Conservation (phyloP, 92 coral and sea anemone genomes). For the Porites evermanni region DNA sequence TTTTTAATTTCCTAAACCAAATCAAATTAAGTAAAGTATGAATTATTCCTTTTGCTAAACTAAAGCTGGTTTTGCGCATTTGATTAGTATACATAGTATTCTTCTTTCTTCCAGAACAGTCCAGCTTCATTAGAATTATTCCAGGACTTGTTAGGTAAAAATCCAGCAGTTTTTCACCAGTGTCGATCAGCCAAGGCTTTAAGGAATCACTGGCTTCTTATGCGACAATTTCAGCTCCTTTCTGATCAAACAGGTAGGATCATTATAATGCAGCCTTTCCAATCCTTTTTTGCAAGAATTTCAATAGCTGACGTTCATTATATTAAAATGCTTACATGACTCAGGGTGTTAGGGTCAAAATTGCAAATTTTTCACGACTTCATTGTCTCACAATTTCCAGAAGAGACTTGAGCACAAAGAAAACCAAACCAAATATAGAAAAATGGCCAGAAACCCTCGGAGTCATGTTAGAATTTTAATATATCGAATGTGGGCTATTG, state of each 20-base stretch:
- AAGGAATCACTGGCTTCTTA: constrained; percentile 94
- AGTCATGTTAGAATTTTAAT: too few species aligned
- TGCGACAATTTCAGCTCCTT: constrained; percentile 94
- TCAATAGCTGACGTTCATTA: too few species aligned
- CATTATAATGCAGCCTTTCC: background rate
- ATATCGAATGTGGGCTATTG: too few species aligned
- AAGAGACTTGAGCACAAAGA: too few species aligned
- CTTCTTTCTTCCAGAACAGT: constrained; percentile 72
- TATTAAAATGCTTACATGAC: too few species aligned
- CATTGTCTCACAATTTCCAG: too few species aligned
- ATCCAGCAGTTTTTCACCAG: constrained; percentile 87
- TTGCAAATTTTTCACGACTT: too few species aligned
- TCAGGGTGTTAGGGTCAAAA: too few species aligned
- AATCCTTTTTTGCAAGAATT: background rate
- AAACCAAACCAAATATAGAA: too few species aligned
- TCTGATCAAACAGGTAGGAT: constrained; percentile 91
- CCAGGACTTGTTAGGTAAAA: constrained; percentile 80
- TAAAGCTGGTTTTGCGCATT: too few species aligned
- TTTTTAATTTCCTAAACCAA: background rate
- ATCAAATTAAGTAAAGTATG: background rate
- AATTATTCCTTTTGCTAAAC: background rate
- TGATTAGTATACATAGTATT: background rate
- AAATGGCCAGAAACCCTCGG: too few species aligned
- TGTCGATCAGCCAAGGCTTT: constrained; percentile 90
- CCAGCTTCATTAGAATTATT: constrained; percentile 90